These are phyloP conservation scores for Symphodus melops DNA, from an alignment of 2,113 vertebrate species.

Conservation along the genomic window DNA sequence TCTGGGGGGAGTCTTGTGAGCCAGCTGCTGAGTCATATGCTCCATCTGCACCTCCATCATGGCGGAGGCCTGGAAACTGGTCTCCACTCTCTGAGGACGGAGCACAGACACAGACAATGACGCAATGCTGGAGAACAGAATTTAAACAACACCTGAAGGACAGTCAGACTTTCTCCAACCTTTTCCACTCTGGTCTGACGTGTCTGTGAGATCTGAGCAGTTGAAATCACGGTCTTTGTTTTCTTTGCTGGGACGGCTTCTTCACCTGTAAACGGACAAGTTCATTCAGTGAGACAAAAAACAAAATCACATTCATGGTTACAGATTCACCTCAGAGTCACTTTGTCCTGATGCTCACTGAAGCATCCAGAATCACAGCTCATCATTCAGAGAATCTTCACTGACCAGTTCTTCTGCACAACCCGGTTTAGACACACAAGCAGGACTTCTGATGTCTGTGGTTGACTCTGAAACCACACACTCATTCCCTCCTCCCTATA, in stretches of 20 bases:
- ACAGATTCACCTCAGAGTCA: too few species aligned
- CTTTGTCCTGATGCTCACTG: background rate
- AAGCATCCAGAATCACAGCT: background rate
- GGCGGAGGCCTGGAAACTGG: constrained; percentile 89
- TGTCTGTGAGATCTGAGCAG: constrained; percentile 90
- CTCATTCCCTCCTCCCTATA: too few species aligned
- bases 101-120: background rate
- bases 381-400: background rate
- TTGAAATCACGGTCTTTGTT: constrained; percentile 95
- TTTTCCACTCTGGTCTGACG: constrained; percentile 92
- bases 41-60: constrained; percentile 91
- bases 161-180: constrained; percentile 70
- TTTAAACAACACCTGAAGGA: background rate
- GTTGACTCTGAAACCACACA: too few species aligned
- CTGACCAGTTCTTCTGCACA: too few species aligned
- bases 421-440: too few species aligned
- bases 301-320: background rate
- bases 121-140: background rate
- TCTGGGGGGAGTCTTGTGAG: constrained; percentile 93
- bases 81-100: constrained; percentile 87
- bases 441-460: too few species aligned
- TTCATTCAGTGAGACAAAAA: background rate
- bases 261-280: constrained; percentile 80
- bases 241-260: constrained; percentile 98
- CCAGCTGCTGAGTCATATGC: constrained; percentile 85